phyloP scores from a whole-genome alignment of 1,140 invertebrate genomes.

The Bradysia coprophila region DNA sequence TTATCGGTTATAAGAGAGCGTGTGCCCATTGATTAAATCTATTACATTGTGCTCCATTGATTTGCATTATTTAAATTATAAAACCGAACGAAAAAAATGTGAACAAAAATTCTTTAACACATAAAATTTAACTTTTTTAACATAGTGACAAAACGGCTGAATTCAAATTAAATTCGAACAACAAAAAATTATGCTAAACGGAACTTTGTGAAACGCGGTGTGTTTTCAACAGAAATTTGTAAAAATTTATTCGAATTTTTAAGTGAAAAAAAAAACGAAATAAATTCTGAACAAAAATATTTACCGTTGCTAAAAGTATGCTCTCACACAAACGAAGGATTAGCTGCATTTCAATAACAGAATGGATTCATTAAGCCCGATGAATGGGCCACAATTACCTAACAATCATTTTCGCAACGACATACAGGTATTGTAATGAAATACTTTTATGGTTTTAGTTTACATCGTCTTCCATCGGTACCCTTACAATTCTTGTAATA shows the following conservation, averaged over 20 bases:
- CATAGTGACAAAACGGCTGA: neutral
- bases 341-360: neutral
- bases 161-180: too few species aligned
- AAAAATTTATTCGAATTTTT: neutral
- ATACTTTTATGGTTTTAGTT: neutral
- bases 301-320: neutral
- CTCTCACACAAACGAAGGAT: neutral
- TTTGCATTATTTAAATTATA: too few species aligned
- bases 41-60: too few species aligned
- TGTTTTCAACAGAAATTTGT: neutral
- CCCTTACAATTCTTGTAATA: neutral
- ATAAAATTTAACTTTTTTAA: neutral
- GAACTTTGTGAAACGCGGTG: neutral
- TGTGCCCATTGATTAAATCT: too few species aligned
- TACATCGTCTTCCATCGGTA: neutral
- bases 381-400: neutral
- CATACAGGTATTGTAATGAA: neutral
- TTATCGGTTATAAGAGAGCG: too few species aligned
- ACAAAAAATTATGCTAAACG: too few species aligned
- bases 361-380: neutral
- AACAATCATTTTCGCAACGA: slow-evolving; percentile 5
- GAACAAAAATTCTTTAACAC: too few species aligned
- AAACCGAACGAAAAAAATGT: too few species aligned
- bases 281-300: neutral
- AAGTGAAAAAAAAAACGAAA: neutral